These are phyloP conservation scores for Synergus umbraculus DNA, from an alignment of 2,888 invertebrate genomes.

Conservation along the genomic window DNA sequence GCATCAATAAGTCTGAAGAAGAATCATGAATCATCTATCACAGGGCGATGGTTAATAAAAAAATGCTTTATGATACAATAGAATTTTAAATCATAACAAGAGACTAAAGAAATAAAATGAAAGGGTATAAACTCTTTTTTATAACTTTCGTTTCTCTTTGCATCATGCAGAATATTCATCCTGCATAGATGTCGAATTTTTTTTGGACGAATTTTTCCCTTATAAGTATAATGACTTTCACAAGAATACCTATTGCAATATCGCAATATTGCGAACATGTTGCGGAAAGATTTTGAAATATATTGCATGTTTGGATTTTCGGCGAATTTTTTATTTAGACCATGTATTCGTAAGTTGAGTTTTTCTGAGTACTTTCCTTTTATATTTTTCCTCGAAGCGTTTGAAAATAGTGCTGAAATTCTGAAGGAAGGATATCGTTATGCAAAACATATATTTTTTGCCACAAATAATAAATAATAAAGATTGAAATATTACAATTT, in stretches of 20 bases:
- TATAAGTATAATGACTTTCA: neutral
- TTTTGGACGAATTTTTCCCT: neutral
- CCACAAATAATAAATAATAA: neutral
- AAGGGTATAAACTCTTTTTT: neutral
- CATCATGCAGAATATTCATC: neutral
- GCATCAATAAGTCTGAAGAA: neutral
- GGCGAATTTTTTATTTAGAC: neutral
- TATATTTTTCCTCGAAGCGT: too few relatives aligned
- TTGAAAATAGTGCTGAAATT: neutral
- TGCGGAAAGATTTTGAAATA: neutral
- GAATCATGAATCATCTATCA: neutral
- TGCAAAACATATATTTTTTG: too few relatives aligned
- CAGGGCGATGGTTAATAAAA: neutral
- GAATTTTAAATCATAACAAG: neutral
- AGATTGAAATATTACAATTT: too few relatives aligned
- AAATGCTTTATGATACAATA: neutral
- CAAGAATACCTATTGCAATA: neutral
- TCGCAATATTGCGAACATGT: neutral
- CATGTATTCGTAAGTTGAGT: too few relatives aligned
- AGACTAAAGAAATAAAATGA: neutral
- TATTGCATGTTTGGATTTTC: neutral
- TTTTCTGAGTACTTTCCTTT: too few relatives aligned
- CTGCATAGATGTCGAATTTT: neutral
- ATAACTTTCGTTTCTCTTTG: neutral
- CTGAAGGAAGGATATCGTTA: neutral